These are phyloP conservation scores for Coendou prehensilis DNA, from an alignment of 2,797 vertebrate genomes.

Conservation along the genomic window DNA sequence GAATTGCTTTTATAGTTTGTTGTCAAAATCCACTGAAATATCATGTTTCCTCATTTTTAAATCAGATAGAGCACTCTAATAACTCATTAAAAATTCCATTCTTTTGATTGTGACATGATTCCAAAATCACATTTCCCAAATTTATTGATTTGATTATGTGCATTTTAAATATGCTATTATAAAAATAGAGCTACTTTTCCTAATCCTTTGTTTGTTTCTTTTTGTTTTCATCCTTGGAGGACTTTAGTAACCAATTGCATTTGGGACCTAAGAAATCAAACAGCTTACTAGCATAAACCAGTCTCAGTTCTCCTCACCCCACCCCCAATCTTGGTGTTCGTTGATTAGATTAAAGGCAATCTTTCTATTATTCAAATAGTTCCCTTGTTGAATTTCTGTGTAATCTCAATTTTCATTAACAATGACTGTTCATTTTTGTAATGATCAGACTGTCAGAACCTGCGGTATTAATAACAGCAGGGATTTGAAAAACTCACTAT, in stretches of 20 bases:
- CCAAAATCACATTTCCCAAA: conserved; percentile 62
- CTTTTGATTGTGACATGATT: neutral
- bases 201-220: conserved; percentile 11
- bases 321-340: conserved; percentile 33
- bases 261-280: conserved; percentile 70
- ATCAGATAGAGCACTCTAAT: neutral
- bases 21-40: conserved; percentile 34
- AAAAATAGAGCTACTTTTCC: neutral
- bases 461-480: conserved; percentile 79
- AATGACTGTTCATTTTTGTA: conserved; percentile 80
- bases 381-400: conserved; percentile 75
- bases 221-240: conserved; percentile 68
- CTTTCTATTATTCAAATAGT: conserved; percentile 77
- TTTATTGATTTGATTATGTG: neutral
- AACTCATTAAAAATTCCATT: neutral
- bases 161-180: conserved; percentile 15
- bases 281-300: conserved; percentile 61
- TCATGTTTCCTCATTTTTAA: conserved; percentile 27
- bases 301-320: neutral
- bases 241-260: neutral
- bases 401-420: conserved; percentile 84
- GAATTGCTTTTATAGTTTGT: conserved; percentile 30
- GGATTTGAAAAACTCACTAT: conserved; percentile 64
- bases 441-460: conserved; percentile 59
- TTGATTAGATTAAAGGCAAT: conserved; percentile 81